These are phyloP conservation scores for Trichopria drosophilae DNA, from an alignment of 2,888 invertebrate species.

Conservation along the genomic window DNA sequence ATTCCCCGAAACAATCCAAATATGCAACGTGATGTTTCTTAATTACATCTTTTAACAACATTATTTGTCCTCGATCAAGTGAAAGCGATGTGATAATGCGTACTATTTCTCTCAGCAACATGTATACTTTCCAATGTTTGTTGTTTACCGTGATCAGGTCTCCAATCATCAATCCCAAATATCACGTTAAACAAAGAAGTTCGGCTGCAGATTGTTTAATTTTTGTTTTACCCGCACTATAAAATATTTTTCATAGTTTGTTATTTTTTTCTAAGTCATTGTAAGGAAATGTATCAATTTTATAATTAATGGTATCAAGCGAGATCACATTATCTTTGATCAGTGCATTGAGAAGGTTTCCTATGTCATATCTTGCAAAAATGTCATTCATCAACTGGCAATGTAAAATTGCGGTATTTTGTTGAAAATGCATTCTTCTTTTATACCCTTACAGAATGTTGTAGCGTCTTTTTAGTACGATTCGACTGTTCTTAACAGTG, in stretches of 20 bases:
- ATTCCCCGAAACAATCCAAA: conserved; percentile 16
- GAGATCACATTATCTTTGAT: conserved; percentile 20
- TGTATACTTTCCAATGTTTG: conserved; percentile 21
- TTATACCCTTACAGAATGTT: conserved; percentile 25
- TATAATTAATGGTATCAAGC: conserved; percentile 26
- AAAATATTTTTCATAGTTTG: conserved; percentile 26
- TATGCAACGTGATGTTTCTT: conserved; percentile 16
- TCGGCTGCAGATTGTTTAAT: too few species aligned
- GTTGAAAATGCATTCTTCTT: conserved; percentile 30
- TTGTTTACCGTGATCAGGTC: conserved; percentile 21
- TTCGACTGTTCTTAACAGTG: conserved; percentile 27
- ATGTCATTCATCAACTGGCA: too few species aligned
- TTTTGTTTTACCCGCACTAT: too few species aligned
- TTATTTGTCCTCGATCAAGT: conserved; percentile 14
- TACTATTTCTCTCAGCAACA: conserved; percentile 18
- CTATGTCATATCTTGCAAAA: conserved; percentile 23
- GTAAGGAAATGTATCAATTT: conserved; percentile 27
- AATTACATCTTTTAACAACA: conserved; percentile 8
- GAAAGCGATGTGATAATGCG: conserved; percentile 19
- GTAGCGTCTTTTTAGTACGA: conserved; percentile 28
- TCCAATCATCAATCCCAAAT: conserved; percentile 20
- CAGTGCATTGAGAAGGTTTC: conserved; percentile 21
- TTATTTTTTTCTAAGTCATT: conserved; percentile 23
- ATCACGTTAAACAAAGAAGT: conserved; percentile 18
- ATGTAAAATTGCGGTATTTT: conserved; percentile 27